Evolutionary conservation across 2,113 vertebrate species (phyloP), one percentile per base, ranked within the genome.

Genomic region (Lampris megalopsis): DNA sequence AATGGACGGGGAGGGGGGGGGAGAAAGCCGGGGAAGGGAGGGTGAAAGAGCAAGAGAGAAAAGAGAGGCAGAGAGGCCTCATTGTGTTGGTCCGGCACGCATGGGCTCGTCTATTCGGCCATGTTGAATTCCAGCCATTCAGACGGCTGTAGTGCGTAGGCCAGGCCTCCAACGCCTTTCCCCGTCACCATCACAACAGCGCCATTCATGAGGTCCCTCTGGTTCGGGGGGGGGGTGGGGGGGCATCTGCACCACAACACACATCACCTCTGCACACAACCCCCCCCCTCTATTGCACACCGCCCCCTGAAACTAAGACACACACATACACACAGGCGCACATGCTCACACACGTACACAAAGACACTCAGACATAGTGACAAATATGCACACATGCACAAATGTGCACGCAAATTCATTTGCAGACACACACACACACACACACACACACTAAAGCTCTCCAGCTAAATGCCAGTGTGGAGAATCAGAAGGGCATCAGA

Each of bases 51-150:
- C 84, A 88, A 74, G 64, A 48, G 10, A 57, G 71, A 56, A 61
- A 71, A 82, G 68, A 72, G 65, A 45, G 11, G 80, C 84, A 68
- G 89, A 92, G 83, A 81, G 80, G 80, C n/a, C 48, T 76, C 94
- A 95, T 98, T 98, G 97, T 98, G 95, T 89, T 81, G 83, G 68
- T 76, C 90, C 84, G 80, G 93, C 94, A 94, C 89, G 93, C 94
- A 91, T 91, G 78, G 89, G 88, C 92, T 92, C 94, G 92, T 95
- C 94, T 93, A 90, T 91, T 91, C 91, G 91, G 94, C 93, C 89
- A 89, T 94, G 82, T 91, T 95, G 95, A 96, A 97, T 95, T 95
- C 94, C 95, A 93, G 83, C 92, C 94, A 95, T 95, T 96, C 94
- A 95, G 90, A 92, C 88, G 91, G 89, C 92, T 86, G 92, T 89